Evolutionary conservation across 2,888 invertebrate genomes (phyloP).

Genomic region (Cyrtodaria siliqua): DNA sequence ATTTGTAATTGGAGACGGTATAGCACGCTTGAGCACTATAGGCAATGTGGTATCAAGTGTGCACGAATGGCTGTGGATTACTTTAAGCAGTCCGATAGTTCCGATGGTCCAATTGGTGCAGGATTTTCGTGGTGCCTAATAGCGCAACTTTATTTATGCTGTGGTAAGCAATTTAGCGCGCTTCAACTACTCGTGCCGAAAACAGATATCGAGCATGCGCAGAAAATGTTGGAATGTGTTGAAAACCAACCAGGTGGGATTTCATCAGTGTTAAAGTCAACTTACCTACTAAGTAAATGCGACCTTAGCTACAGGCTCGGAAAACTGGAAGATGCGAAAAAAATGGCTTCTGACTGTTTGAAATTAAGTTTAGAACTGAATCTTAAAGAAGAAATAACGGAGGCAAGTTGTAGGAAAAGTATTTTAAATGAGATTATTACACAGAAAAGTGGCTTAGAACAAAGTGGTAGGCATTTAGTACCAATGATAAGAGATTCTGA

Average conservation of each 20-base stretch:
- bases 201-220: slow-evolving; percentile 2
- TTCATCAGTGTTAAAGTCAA: slow-evolving; percentile 3
- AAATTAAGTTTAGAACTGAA: no score
- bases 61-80: slow-evolving; percentile 10
- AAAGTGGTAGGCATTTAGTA: no score
- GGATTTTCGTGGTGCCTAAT: slow-evolving; percentile 11
- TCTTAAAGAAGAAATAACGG: no score
- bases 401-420: no score
- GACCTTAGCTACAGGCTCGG: background rate
- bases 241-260: slow-evolving; percentile 1
- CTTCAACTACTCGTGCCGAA: background rate
- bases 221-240: background rate
- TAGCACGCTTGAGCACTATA: background rate
- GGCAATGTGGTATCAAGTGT: background rate
- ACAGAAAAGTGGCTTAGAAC: no score
- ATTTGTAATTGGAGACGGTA: background rate
- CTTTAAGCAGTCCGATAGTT: slow-evolving; percentile 6
- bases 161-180: no score
- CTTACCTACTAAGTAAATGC: background rate
- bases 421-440: no score
- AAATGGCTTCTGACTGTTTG: no score
- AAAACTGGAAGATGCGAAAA: background rate
- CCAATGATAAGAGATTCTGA: no score
- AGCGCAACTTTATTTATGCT: background rate
- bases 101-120: slow-evolving; percentile 18